Evolutionary conservation across 2,888 invertebrate species (phyloP).

Genomic region (Teleogryllus oceanicus): DNA sequence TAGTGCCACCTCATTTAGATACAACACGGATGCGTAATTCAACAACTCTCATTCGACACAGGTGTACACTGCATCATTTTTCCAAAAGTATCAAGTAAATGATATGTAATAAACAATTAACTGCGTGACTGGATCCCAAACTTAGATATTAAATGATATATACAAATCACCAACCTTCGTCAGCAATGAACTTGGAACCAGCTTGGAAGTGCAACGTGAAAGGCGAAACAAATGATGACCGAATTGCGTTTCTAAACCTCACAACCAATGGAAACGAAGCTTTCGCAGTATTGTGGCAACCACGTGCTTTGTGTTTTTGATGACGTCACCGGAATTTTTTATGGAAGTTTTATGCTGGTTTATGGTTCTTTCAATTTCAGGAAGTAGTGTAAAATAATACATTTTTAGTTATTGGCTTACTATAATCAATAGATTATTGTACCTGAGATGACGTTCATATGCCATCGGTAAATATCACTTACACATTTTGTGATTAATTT

Average conservation of each 20-base stretch:
- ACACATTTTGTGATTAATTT: too few species aligned
- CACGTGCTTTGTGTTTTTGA: constrained; percentile 35
- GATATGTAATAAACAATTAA: too few species aligned
- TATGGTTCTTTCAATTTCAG: too few species aligned
- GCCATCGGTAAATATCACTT: too few species aligned
- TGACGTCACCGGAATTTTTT: constrained; percentile 29
- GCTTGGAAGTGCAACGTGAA: constrained; percentile 36
- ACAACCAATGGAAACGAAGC: constrained; percentile 28
- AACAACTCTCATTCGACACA: background rate
- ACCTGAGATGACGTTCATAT: too few species aligned
- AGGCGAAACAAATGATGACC: constrained; percentile 36
- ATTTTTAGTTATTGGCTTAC: too few species aligned
- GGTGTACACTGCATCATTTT: too few species aligned
- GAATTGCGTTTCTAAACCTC: constrained; percentile 24
- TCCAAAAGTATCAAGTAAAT: too few species aligned
- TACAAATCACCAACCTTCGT: constrained; percentile 27
- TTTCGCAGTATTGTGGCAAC: constrained; percentile 26
- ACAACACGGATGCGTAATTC: background rate
- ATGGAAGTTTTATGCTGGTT: background rate
- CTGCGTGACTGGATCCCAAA: too few species aligned
- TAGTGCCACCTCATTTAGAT: constrained; percentile 32
- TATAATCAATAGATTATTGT: too few species aligned
- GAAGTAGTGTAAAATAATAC: too few species aligned
- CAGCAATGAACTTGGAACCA: constrained; percentile 32
- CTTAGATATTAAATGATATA: constrained; percentile 25